Evolutionary conservation across 1,140 invertebrate species (phyloP).

Genomic region (Thalassaphorura encarpata): DNA sequence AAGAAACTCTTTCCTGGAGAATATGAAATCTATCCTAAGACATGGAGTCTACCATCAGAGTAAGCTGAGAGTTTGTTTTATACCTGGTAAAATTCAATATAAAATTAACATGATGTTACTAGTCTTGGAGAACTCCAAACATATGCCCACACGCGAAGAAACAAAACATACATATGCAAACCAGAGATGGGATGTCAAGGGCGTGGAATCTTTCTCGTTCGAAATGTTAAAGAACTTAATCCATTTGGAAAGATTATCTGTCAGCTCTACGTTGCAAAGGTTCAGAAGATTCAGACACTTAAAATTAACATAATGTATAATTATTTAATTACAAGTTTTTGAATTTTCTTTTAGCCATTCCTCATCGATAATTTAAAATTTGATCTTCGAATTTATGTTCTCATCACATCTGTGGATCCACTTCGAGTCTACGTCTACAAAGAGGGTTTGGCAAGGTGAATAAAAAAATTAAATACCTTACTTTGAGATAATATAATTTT

Average conservation of each 20-base stretch:
- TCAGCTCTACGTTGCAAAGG: slow-evolving; percentile 60
- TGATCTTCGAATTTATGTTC: slow-evolving; percentile 85
- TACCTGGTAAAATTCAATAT: not conserved
- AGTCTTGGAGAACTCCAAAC: slow-evolving; percentile 17
- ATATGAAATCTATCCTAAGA: slow-evolving; percentile 83
- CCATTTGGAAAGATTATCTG: slow-evolving; percentile 70
- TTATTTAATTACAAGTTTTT: not conserved
- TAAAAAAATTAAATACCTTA: not conserved
- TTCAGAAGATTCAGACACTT: too few species aligned
- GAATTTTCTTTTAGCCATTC: slow-evolving; percentile 49
- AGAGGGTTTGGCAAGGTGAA: slow-evolving; percentile 76
- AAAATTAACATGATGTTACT: not conserved
- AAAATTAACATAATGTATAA: not conserved
- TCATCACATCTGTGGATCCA: slow-evolving; percentile 93
- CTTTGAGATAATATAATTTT: slow-evolving; percentile 27
- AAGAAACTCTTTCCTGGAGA: slow-evolving; percentile 72
- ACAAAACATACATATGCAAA: slow-evolving; percentile 76
- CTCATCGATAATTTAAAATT: slow-evolving; percentile 95
- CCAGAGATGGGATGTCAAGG: slow-evolving; percentile 80
- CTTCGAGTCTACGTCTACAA: slow-evolving; percentile 87
- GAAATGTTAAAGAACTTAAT: slow-evolving; percentile 65
- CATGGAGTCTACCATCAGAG: slow-evolving; percentile 87
- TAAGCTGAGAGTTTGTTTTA: slow-evolving; percentile 40
- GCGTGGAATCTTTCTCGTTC: slow-evolving; percentile 74
- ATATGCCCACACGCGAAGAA: slow-evolving; percentile 49